phyloP scores from a whole-genome alignment of 2,888 invertebrate genomes.

The Odontocolon sp. region DNA sequence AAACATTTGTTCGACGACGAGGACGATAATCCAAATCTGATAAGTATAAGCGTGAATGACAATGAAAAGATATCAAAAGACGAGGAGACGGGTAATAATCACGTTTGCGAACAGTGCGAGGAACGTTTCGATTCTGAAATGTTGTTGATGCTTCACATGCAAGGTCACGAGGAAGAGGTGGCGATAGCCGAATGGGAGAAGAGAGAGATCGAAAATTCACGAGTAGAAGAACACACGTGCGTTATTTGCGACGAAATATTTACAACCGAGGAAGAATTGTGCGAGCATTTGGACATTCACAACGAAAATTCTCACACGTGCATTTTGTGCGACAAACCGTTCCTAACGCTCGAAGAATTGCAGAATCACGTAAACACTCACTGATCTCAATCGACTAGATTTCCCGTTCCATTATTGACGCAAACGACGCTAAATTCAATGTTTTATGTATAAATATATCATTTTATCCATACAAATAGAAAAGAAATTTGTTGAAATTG shows the following conservation, averaged over 20 bases:
- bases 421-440: too few species aligned
- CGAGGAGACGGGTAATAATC: conserved; percentile 39
- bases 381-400: conserved; percentile 57
- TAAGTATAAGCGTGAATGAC: conserved; percentile 64
- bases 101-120: conserved; percentile 72
- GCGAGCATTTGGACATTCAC: conserved; percentile 75
- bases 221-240: conserved; percentile 68
- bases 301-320: conserved; percentile 74
- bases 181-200: conserved; percentile 76
- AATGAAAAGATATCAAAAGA: conserved; percentile 52
- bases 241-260: conserved; percentile 75
- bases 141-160: conserved; percentile 75
- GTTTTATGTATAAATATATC: too few species aligned
- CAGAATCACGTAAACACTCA: conserved; percentile 77
- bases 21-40: conserved; percentile 76
- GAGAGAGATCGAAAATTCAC: conserved; percentile 63
- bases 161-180: conserved; percentile 76
- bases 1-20: conserved; percentile 77
- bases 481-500: too few species aligned
- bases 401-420: too few species aligned
- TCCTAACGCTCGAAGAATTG: conserved; percentile 72
- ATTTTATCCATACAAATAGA: too few species aligned
- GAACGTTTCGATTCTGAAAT: conserved; percentile 72
- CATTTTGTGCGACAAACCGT: conserved; percentile 75
- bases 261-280: conserved; percentile 69